A percentile compares a stretch with the other conserved stretches of the same genome.
Evolutionary conservation across 2,797 vertebrate genomes (phyloP).

Genomic region (Malurus splendens): DNA sequence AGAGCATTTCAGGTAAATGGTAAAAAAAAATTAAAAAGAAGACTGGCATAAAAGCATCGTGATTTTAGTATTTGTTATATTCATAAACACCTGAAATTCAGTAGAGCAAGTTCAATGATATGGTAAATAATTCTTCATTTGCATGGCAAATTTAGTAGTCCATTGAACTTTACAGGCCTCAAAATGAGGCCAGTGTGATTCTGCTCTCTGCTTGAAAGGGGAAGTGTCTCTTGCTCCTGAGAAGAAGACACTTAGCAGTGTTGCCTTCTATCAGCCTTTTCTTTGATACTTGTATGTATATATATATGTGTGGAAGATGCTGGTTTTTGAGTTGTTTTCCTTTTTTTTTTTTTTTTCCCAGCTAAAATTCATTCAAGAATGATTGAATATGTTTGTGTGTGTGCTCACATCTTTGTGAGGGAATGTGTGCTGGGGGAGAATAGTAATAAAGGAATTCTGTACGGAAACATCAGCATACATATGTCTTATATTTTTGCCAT

Average conservation of each 20-base stretch:
- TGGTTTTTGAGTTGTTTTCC: neutral
- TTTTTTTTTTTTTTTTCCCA: neutral
- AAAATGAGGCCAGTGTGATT: neutral
- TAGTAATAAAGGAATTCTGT: neutral
- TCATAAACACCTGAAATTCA: neutral
- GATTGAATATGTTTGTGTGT: neutral
- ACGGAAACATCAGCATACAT: neutral
- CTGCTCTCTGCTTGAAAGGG: neutral
- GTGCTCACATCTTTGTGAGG: neutral
- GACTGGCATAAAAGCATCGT: fast-evolving
- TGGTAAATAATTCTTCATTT: neutral
- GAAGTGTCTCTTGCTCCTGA: neutral
- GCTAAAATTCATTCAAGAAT: neutral
- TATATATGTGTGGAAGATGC: neutral
- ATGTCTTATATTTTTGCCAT: neutral
- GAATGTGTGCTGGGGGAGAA: neutral
- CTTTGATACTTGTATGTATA: neutral
- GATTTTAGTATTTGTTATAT: neutral
- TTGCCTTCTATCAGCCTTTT: neutral
- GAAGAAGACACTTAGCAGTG: neutral
- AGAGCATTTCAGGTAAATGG: neutral
- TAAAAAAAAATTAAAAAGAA: neutral
- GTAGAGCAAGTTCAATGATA: neutral
- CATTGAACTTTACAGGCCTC: neutral
- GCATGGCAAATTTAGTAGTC: neutral